Evolutionary conservation across 2,888 invertebrate species (phyloP).

Genomic region (Parascotia fuliginaria): DNA sequence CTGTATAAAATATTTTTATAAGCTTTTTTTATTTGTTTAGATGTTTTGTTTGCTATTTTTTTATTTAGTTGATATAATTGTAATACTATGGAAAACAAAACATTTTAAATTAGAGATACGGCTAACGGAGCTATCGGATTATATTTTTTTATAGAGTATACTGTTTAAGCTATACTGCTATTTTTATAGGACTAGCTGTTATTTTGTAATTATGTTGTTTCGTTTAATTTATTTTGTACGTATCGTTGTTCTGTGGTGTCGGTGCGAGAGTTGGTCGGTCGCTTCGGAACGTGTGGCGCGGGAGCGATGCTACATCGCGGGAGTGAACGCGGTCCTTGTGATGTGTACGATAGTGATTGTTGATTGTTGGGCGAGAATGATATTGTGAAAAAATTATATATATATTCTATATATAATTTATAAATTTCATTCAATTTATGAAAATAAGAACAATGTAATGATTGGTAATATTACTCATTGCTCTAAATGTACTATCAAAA

Average conservation of each 20-base stretch:
- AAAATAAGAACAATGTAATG: slow-evolving; percentile 84
- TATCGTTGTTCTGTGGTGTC: slow-evolving; percentile 49
- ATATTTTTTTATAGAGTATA: slow-evolving; percentile 84
- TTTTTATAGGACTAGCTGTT: slow-evolving; percentile 82
- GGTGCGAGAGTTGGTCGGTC: slow-evolving; percentile 50
- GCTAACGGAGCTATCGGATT: slow-evolving; percentile 78
- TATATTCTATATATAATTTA: slow-evolving; percentile 83
- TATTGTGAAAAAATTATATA: slow-evolving; percentile 78
- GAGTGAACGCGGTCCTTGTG: slow-evolving; percentile 57
- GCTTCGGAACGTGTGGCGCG: slow-evolving; percentile 42
- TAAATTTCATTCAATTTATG: slow-evolving; percentile 83
- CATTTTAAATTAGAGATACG: slow-evolving; percentile 80
- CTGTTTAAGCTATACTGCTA: slow-evolving; percentile 82
- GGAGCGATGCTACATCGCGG: slow-evolving; percentile 9
- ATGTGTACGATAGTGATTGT: slow-evolving; percentile 80
- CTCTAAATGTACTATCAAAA: slow-evolving; percentile 87
- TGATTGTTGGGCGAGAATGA: slow-evolving; percentile 82
- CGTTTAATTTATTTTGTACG: slow-evolving; percentile 61
- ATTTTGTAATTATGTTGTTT: slow-evolving; percentile 61
- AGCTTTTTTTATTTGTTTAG: slow-evolving; percentile 59
- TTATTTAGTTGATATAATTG: slow-evolving; percentile 67
- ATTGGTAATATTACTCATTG: slow-evolving; percentile 86
- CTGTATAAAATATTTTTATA: slow-evolving; percentile 57
- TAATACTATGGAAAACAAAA: slow-evolving; percentile 62
- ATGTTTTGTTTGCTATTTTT: slow-evolving; percentile 49